These are phyloP conservation scores for Stomorhina lunata DNA, from an alignment of 2,888 invertebrate species.

Conservation along the genomic window DNA sequence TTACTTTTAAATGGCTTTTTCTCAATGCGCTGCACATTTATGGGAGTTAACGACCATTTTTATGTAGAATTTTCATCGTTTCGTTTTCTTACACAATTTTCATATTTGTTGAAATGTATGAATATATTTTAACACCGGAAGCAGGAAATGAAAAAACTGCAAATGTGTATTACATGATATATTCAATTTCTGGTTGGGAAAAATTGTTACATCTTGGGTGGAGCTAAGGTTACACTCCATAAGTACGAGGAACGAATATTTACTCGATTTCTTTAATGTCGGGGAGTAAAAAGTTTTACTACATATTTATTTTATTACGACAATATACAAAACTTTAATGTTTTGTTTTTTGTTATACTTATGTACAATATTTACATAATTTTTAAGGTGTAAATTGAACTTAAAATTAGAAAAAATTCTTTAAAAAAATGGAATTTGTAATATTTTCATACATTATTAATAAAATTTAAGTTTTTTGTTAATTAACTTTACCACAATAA, in stretches of 20 bases:
- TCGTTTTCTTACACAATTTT: conserved; percentile 41
- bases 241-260: conserved; percentile 11
- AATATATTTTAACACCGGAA: conserved; percentile 48
- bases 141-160: conserved; percentile 55
- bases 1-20: conserved; percentile 45
- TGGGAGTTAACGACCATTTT: conserved; percentile 65
- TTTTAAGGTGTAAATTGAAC: conserved; percentile 26
- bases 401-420: conserved; percentile 44
- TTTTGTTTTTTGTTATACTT: conserved; percentile 15
- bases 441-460: background rate
- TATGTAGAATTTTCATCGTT: conserved; percentile 55
- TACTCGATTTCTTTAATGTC: background rate
- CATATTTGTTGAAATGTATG: conserved; percentile 1
- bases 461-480: too few species aligned
- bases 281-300: conserved; percentile 20
- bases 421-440: background rate
- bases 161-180: background rate
- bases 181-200: conserved; percentile 7
- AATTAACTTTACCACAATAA: too few species aligned
- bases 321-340: conserved; percentile 19
- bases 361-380: background rate
- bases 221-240: conserved; percentile 40
- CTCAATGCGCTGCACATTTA: conserved; percentile 60
- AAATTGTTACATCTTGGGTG: conserved; percentile 53
- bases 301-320: conserved; percentile 41